Percentiles rank a stretch among this genome's conserved stretches.
These are phyloP conservation scores for Brenthis hecate DNA, from an alignment of 2,888 invertebrate species.

Conservation along the genomic window DNA sequence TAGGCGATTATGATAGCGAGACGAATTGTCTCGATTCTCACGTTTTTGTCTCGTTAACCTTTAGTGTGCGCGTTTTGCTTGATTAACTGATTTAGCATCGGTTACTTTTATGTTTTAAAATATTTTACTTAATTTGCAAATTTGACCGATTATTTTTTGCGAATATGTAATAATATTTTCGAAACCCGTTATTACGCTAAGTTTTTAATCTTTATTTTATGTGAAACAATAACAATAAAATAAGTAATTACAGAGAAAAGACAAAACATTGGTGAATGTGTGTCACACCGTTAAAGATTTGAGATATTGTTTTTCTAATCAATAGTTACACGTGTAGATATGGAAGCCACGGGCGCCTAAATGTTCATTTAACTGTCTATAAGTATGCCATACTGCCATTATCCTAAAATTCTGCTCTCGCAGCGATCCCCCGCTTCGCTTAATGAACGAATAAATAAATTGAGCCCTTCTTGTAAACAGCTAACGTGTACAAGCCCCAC, in stretches of 20 bases:
- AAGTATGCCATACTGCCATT: slow-evolving; percentile 59
- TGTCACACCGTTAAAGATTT: neutral
- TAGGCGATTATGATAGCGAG: slow-evolving; percentile 62
- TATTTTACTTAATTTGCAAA: slow-evolving; percentile 35
- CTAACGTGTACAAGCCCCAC: slow-evolving; percentile 67
- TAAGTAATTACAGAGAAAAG: slow-evolving; percentile 4
- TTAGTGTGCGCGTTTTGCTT: slow-evolving; percentile 52
- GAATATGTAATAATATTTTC: slow-evolving; percentile 15
- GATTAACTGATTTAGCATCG: slow-evolving; percentile 68
- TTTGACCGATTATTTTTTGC: slow-evolving; percentile 12
- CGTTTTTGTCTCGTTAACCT: slow-evolving; percentile 75
- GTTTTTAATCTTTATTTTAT: slow-evolving; percentile 20
- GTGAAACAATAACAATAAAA: slow-evolving; percentile 15
- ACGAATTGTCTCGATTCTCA: slow-evolving; percentile 72
- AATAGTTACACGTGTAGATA: slow-evolving; percentile 19
- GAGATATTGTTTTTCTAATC: slow-evolving; percentile 4
- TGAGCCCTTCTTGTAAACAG: slow-evolving; percentile 77
- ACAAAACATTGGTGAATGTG: slow-evolving; percentile 11
- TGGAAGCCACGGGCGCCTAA: slow-evolving; percentile 46
- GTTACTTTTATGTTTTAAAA: slow-evolving; percentile 58
- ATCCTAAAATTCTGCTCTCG: slow-evolving; percentile 78
- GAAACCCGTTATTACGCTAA: slow-evolving; percentile 2
- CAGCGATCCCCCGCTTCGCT: slow-evolving; percentile 71
- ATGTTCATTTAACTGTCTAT: slow-evolving; percentile 47
- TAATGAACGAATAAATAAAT: slow-evolving; percentile 82